Base-by-base conservation (phyloP, 2,113 vertebrate genomes). In the Morone saxatilis region DNA sequence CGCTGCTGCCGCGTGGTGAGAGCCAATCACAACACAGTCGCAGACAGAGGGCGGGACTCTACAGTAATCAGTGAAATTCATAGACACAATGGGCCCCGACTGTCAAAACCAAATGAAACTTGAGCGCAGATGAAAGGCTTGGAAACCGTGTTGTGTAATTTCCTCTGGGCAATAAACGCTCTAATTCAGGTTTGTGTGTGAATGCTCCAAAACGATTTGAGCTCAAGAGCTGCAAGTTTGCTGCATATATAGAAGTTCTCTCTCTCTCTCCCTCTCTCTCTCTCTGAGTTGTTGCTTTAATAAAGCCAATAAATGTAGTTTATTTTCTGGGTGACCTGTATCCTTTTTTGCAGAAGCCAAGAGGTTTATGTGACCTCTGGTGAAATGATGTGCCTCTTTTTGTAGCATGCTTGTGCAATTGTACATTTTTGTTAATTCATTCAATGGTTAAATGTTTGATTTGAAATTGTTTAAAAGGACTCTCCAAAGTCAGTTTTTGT, bases 21-120 rank as follows among this genome's bases (percentile, higher is more conserved):
- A 40, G 86, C 89, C 86, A 88, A 84, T 90, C 78, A 88, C 78
- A 84, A 80, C 84, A 86, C 45, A 1, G 36, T 1, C 0, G 1
- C 71, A 67, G 78, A 67, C 80, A 45, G n/a, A 59, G 60, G 67
- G 69, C 4, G 48, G 63, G 80, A 22, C 78, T 62, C 82, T 17
- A 14, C 67, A 41, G 56, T 61, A 83, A 85, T 76, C 71, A 54
- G 70, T 40, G 17, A 70, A 38, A 13, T 14, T 69, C 68, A 22
- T 17, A 45, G 72, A 60, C 76, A 70, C 63, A 54, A 77, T 47
- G 57, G 38, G 71, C 67, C 20, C 19, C 17, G n/a, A 72, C 60
- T 84, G 81, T 87, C 70, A 69, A 4, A 79, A 66, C 43, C 56
- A 45, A 31, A 56, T 11, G 71, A 78, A 86, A 83, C 45, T 5